phyloP scores from a whole-genome alignment of 2,797 vertebrate genomes.

The Sebastes hubbsi region DNA sequence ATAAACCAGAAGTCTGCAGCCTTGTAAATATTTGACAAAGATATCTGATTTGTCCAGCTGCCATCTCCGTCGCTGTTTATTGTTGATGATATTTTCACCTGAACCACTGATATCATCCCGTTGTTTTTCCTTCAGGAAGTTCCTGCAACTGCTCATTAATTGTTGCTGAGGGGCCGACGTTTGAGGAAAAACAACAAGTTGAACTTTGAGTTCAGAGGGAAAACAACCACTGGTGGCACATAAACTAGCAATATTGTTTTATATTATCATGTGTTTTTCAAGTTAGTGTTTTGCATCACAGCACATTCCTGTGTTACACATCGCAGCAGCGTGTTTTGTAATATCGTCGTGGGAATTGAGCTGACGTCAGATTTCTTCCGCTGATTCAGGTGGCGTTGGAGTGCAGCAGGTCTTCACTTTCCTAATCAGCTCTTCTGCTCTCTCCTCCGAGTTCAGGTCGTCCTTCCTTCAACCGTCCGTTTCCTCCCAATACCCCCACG shows the following conservation, averaged over 20 bases:
- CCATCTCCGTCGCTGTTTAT: constrained; percentile 52
- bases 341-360: constrained; percentile 53
- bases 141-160: constrained; percentile 71
- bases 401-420: constrained; percentile 50
- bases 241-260: neutral
- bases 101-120: constrained; percentile 65
- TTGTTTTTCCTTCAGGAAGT: constrained; percentile 81
- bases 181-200: constrained; percentile 57
- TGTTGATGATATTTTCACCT: constrained; percentile 71
- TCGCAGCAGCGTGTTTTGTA: constrained; percentile 36
- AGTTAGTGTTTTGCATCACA: neutral
- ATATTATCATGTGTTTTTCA: neutral
- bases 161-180: constrained; percentile 66
- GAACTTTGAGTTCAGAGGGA: constrained; percentile 21
- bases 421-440: constrained; percentile 63
- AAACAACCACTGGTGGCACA: neutral
- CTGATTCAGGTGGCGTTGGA: constrained; percentile 63
- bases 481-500: constrained; percentile 56
- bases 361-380: constrained; percentile 72
- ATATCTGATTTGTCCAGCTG: constrained; percentile 32
- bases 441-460: constrained; percentile 35
- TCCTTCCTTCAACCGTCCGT: constrained; percentile 51
- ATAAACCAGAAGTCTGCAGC: constrained; percentile 4
- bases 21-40: constrained; percentile 30
- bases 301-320: constrained; percentile 17